Conservation (phyloP, 2,797 vertebrate species). For the Hydrolagus colliei region DNA sequence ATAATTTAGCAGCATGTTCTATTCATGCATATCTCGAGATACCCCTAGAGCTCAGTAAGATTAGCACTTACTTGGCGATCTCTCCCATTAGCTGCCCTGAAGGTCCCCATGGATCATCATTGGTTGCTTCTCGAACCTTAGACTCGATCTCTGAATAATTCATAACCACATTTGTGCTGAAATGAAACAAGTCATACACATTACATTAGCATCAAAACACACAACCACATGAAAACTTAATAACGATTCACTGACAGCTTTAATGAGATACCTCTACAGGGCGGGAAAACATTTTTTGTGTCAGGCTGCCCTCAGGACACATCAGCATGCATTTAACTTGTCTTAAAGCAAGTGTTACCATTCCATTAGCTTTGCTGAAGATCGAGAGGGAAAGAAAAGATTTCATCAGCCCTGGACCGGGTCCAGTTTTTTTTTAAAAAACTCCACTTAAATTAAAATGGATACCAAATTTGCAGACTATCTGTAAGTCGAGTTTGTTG, state of each 20-base stretch:
- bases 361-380: slow-evolving; percentile 53
- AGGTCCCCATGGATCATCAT: slow-evolving; percentile 97
- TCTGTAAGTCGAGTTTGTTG: slow-evolving; percentile 37
- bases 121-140: slow-evolving; percentile 98
- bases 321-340: slow-evolving; percentile 51
- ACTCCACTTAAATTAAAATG: slow-evolving; percentile 50
- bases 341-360: slow-evolving; percentile 54
- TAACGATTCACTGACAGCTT: slow-evolving; percentile 56
- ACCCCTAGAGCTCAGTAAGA: slow-evolving; percentile 21
- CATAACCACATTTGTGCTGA: slow-evolving; percentile 98
- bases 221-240: slow-evolving; percentile 70
- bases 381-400: slow-evolving; percentile 47
- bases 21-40: neutral
- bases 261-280: slow-evolving; percentile 63
- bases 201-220: slow-evolving; percentile 68
- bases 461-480: slow-evolving; percentile 39
- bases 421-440: slow-evolving; percentile 41
- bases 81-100: slow-evolving; percentile 95
- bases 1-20: slow-evolving; percentile 19
- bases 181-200: slow-evolving; percentile 50
- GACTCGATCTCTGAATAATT: slow-evolving; percentile 98
- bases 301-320: slow-evolving; percentile 54
- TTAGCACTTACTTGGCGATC: slow-evolving; percentile 81
- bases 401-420: slow-evolving; percentile 45
- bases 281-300: slow-evolving; percentile 52